Conservation (phyloP, 2,888 invertebrate genomes). For the Chirona hameri region DNA sequence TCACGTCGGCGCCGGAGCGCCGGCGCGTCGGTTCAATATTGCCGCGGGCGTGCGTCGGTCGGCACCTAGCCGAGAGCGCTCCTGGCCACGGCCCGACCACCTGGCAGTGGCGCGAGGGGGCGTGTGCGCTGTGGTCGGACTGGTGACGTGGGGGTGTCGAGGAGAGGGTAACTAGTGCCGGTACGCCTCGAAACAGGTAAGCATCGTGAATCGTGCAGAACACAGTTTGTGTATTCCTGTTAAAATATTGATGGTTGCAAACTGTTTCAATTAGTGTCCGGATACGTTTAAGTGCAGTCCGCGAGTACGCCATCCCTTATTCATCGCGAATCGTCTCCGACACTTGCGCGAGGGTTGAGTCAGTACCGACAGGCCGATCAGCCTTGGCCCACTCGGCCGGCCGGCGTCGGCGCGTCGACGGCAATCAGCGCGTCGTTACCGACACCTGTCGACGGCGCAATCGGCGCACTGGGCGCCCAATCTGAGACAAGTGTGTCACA, state of each 20-base stretch:
- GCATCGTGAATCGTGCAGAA: no score
- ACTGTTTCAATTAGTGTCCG: no score
- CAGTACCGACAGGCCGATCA: not conserved
- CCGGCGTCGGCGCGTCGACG: not conserved
- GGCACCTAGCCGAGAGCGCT: not conserved
- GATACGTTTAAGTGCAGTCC: no score
- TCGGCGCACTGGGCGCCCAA: not conserved
- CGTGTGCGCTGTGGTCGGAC: no score
- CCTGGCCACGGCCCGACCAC: not conserved
- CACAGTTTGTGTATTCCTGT: no score
- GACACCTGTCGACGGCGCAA: not conserved
- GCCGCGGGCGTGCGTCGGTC: not conserved
- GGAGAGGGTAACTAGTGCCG: no score
- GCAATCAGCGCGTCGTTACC: not conserved
- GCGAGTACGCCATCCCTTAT: no score
- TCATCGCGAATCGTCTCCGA: no score
- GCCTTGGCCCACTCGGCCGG: not conserved
- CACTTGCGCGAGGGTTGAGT: no score
- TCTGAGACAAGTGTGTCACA: not conserved
- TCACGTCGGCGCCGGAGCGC: constrained; percentile 53
- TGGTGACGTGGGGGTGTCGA: no score
- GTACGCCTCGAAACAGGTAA: no score
- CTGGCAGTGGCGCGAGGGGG: not conserved
- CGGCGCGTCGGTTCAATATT: constrained; percentile 29
- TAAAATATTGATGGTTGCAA: no score